Evolutionary conservation across 2,797 vertebrate species (phyloP).

Genomic region (Sebastes itinus): DNA sequence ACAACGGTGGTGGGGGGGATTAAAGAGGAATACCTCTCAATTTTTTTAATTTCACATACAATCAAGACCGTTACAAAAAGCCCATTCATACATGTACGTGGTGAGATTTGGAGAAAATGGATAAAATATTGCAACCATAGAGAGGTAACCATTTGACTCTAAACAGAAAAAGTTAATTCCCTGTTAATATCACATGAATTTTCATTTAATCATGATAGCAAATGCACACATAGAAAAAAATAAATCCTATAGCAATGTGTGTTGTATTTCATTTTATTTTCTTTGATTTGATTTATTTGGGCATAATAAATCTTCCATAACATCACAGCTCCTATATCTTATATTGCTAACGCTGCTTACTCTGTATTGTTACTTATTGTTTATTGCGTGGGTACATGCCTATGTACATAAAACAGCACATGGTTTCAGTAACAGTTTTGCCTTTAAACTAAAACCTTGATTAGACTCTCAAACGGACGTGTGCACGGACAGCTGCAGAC

Average conservation of each 20-base stretch:
- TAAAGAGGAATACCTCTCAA: slow-evolving; percentile 3
- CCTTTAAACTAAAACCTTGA: too few relatives aligned
- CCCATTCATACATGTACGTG: neutral
- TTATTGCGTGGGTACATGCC: too few relatives aligned
- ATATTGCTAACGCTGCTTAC: neutral
- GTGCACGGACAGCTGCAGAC: too few relatives aligned
- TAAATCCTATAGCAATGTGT: too few relatives aligned
- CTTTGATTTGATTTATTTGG: neutral
- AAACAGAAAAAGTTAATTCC: neutral
- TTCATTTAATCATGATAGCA: too few relatives aligned
- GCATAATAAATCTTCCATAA: neutral
- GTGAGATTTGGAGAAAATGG: neutral
- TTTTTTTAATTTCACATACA: neutral
- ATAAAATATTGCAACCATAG: neutral
- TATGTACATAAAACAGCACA: too few relatives aligned
- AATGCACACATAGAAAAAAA: too few relatives aligned
- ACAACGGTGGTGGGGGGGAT: neutral
- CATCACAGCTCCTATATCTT: neutral
- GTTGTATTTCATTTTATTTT: neutral
- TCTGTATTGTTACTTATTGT: too few relatives aligned
- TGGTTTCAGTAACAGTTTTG: too few relatives aligned
- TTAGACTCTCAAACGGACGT: too few relatives aligned
- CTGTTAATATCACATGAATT: neutral
- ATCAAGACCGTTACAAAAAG: neutral
- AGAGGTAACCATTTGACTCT: neutral